Evolutionary conservation across 2,888 invertebrate species (phyloP).

Genomic region (Drosophila algonquin): DNA sequence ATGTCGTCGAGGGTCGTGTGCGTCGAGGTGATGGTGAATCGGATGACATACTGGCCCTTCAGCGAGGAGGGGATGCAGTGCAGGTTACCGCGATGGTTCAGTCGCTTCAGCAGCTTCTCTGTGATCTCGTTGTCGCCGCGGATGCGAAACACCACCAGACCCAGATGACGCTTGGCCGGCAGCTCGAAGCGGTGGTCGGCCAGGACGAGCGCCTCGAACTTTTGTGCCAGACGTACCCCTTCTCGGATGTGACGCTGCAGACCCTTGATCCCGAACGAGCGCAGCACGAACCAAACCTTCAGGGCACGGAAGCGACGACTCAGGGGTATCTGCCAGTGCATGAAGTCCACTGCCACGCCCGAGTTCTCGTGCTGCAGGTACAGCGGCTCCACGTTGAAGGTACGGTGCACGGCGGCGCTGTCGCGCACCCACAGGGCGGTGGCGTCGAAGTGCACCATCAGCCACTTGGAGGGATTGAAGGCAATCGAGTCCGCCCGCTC

Average conservation of each 20-base stretch:
- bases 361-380: constrained; percentile 99
- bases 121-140: constrained; percentile 94
- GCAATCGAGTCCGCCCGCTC: constrained; percentile 97
- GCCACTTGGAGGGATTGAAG: constrained; percentile 99
- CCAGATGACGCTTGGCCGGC: constrained; percentile 92
- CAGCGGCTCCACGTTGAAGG: constrained; percentile 98
- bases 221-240: constrained; percentile 94
- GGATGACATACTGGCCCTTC: constrained; percentile 94
- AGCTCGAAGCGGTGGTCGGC: constrained; percentile 95
- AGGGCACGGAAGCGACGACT: constrained; percentile 96
- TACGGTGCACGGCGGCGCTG: constrained; percentile 95
- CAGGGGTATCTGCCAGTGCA: constrained; percentile 99
- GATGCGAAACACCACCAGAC: constrained; percentile 95
- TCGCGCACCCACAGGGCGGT: constrained; percentile 99
- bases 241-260: constrained; percentile 96
- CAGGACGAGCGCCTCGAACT: constrained; percentile 93
- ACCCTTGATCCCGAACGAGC: constrained; percentile 95
- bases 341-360: constrained; percentile 97
- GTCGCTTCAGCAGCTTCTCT: constrained; percentile 92
- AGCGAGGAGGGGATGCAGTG: constrained; percentile 98
- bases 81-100: constrained; percentile 94
- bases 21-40: constrained; percentile 96
- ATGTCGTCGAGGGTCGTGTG: constrained; percentile 92
- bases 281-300: constrained; percentile 98
- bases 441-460: constrained; percentile 99